Percentiles rank a stretch among this genome's conserved stretches.
Evolutionary conservation across 2,888 invertebrate genomes (phyloP).

Genomic region (Acrobasis consociella): DNA sequence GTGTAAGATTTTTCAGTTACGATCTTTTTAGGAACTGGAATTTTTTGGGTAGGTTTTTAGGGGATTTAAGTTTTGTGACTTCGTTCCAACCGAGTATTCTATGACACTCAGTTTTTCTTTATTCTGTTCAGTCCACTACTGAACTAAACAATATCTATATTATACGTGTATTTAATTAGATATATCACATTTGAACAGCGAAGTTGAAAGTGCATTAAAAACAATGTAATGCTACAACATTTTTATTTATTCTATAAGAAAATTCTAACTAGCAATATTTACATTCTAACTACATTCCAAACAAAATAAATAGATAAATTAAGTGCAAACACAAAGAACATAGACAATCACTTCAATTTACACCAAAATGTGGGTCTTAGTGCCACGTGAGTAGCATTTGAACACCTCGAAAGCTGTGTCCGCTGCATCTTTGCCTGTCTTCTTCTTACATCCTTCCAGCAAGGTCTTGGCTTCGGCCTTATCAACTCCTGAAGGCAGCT

Average conservation of each 20-base stretch:
- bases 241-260: background rate
- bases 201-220: too few relatives aligned
- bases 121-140: too few relatives aligned
- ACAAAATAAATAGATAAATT: background rate
- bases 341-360: constrained; percentile 20
- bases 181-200: too few relatives aligned
- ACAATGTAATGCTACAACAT: background rate
- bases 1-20: too few relatives aligned
- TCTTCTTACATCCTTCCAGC: constrained; percentile 63
- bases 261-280: background rate
- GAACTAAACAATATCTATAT: too few relatives aligned
- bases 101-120: too few relatives aligned
- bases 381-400: constrained; percentile 68
- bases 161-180: too few relatives aligned
- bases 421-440: constrained; percentile 59
- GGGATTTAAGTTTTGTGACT: too few relatives aligned
- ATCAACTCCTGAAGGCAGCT: constrained; percentile 63
- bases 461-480: constrained; percentile 61
- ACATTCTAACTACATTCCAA: background rate
- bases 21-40: too few relatives aligned
- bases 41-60: too few relatives aligned
- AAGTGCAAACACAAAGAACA: background rate
- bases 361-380: constrained; percentile 56
- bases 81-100: too few relatives aligned
- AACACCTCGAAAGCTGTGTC: constrained; percentile 68